Conservation (phyloP, 2,797 vertebrate species). For the Pitangus sulphuratus region DNA sequence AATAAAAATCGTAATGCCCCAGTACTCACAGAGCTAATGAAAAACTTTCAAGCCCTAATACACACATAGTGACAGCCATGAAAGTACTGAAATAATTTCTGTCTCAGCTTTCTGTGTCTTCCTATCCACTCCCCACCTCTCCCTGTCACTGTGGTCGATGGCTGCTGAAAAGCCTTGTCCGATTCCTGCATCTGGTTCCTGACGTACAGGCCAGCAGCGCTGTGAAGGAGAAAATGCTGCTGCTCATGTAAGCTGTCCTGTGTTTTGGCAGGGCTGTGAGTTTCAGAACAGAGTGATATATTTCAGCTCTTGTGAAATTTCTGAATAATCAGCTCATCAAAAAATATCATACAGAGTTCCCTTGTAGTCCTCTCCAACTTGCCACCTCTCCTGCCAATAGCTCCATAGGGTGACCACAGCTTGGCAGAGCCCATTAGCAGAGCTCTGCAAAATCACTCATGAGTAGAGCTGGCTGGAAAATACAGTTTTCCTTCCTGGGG, state of each 20-base stretch:
- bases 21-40: neutral
- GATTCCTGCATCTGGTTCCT: neutral
- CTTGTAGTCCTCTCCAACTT: slow-evolving; percentile 59
- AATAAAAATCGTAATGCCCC: neutral
- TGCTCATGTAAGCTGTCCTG: slow-evolving; percentile 46
- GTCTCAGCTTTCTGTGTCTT: neutral
- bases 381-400: slow-evolving; percentile 54
- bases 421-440: slow-evolving; percentile 59
- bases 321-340: slow-evolving; percentile 71
- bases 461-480: slow-evolving; percentile 26
- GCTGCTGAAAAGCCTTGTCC: slow-evolving; percentile 7
- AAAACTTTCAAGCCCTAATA: neutral
- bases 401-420: slow-evolving; percentile 51
- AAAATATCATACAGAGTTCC: slow-evolving; percentile 62
- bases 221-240: slow-evolving; percentile 15
- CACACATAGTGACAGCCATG: neutral
- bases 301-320: slow-evolving; percentile 53
- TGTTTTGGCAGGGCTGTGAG: slow-evolving; percentile 31
- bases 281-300: slow-evolving; percentile 50
- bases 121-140: neutral
- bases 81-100: neutral
- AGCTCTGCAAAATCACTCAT: slow-evolving; percentile 35
- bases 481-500: neutral
- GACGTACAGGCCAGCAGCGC: neutral
- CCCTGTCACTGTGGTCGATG: neutral